These are phyloP conservation scores for Limnodromus scolopaceus DNA, from an alignment of 2,797 vertebrate genomes.

Conservation along the genomic window DNA sequence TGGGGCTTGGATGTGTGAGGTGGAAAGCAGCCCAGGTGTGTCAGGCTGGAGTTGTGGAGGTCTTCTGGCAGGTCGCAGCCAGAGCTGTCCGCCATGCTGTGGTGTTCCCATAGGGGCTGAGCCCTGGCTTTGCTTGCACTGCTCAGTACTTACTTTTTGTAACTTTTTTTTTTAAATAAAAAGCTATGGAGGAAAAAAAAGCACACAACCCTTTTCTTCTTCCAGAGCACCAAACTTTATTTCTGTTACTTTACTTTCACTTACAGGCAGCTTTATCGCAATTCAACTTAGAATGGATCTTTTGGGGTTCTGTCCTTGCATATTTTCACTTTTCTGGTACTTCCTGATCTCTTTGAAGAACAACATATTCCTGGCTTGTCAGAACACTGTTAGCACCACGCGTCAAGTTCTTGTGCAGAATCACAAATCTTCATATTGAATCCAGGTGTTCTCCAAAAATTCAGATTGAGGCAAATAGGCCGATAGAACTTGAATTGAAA, in stretches of 20 bases:
- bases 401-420: not conserved
- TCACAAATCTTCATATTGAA: conserved; percentile 11
- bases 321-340: not conserved
- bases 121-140: not conserved
- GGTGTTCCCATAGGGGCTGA: rapidly evolving
- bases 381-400: not conserved
- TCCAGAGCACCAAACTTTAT: not conserved
- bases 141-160: not conserved
- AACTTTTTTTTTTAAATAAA: not conserved
- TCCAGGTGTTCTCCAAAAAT: conserved; percentile 27
- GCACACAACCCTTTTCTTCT: not conserved
- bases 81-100: rapidly evolving
- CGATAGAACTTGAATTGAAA: not conserved
- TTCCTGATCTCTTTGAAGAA: not conserved
- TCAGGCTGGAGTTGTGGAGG: not conserved
- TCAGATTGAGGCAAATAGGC: not conserved
- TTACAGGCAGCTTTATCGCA: not conserved
- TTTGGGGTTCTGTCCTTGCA: not conserved
- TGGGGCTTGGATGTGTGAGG: not conserved
- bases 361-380: not conserved
- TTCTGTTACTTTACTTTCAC: not conserved
- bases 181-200: not conserved
- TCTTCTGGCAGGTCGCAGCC: not conserved
- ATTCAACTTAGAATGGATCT: not conserved
- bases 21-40: rapidly evolving